These are phyloP conservation scores for Malurus alboscapulatus DNA, from an alignment of 2,113 vertebrate species.

Conservation along the genomic window DNA sequence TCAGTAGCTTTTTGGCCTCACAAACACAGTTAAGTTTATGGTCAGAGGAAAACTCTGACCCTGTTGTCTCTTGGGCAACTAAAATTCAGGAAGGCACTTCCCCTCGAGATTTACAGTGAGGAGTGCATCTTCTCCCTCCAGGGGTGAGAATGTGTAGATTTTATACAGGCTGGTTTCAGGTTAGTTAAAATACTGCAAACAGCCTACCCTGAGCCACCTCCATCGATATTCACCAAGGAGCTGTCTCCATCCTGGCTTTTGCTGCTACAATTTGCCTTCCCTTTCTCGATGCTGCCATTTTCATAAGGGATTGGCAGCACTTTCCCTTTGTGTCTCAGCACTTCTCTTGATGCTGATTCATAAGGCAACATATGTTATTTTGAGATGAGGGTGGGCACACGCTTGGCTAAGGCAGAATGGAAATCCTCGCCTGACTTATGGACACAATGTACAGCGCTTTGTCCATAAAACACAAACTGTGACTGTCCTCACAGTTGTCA, in stretches of 20 bases:
- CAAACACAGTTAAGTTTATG: neutral
- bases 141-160: neutral
- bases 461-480: neutral
- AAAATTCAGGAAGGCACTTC: neutral
- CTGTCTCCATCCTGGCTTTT: neutral
- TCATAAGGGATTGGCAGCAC: neutral
- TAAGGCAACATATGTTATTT: neutral
- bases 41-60: neutral
- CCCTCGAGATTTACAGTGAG: fast-evolving
- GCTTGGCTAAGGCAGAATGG: neutral
- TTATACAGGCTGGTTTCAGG: neutral
- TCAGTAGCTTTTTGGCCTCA: neutral
- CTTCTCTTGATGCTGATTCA: neutral
- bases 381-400: neutral
- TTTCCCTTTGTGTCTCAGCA: neutral
- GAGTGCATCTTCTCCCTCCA: neutral
- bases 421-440: neutral
- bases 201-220: neutral
- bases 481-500: neutral
- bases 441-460: neutral
- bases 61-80: neutral
- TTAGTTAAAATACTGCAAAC: neutral
- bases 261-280: neutral
- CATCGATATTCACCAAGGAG: neutral
- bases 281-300: neutral